Base-by-base conservation (phyloP, 2,113 vertebrate species). In the Nestor notabilis region DNA sequence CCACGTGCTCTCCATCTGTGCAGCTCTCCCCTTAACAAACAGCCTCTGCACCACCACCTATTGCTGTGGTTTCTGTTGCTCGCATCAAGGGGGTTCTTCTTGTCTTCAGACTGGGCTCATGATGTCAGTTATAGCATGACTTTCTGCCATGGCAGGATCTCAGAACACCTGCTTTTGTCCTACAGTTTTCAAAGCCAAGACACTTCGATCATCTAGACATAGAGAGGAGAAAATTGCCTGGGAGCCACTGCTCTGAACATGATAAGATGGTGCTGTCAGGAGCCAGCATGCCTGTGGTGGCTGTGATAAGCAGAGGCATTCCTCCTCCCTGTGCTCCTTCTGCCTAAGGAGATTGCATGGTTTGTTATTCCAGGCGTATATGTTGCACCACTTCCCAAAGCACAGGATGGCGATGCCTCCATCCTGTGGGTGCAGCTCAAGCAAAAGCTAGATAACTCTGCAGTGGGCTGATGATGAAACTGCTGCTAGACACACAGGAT, bases 361-460 rank as follows among this genome's bases (percentile, higher is more conserved):
- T 64, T 76, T 86, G 53, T 83, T 94, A 44, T 82, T 91, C 24
- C 12, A 7, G 81, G 41, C 9, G 1, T 68, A n/a, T 31, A 18
- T 7, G 31, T 77, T 74, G 23, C 77, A 87, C 61, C 58, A 16
- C 50, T 77, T 86, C 58, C 76, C 25, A 63, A 69, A 79, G 53
- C 63, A 56, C 10, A 7, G 13, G 33, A 27, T 18, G 41, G 41
- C 8, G 1, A 24, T 71, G 55, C 28, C 65, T 78, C n/a, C 2
- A 1, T 65, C 66, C 85, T 49, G 58, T 0, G 0, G 86, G 28
- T 3, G 15, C 61, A 61, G 33, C 0, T 1, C 52, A 43, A 37
- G 78, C 46, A 35, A 58, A 81, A 71, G 29, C 46, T 43, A 31
- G 39, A 13, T 52, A 60, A 55, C 58, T 68, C 78, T 37, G 47